A percentile compares a stretch with the other conserved stretches of the same genome.
Evolutionary conservation across 2,888 invertebrate species (phyloP).

Genomic region (Sympetrum striolatum): DNA sequence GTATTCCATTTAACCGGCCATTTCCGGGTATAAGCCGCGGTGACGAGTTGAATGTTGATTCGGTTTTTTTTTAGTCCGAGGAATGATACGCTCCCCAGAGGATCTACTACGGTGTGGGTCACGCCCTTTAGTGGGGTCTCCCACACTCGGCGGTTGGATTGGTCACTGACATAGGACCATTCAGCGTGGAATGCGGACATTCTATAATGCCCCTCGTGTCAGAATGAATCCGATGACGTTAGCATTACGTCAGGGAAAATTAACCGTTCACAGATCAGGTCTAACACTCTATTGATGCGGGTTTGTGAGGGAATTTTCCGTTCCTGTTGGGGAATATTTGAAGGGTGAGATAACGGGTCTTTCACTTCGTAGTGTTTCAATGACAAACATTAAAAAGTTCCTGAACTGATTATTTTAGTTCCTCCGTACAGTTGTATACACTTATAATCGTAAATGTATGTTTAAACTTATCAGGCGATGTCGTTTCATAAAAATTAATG

Average conservation of each 20-base stretch:
- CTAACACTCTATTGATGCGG: neutral
- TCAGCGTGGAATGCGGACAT: neutral
- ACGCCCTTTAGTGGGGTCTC: neutral
- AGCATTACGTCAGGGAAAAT: neutral
- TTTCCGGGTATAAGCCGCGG: neutral
- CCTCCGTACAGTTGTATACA: too few species aligned
- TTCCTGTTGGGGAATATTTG: too few species aligned
- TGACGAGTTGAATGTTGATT: neutral
- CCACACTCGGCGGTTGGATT: neutral
- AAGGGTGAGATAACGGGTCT: too few species aligned
- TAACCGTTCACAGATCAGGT: neutral
- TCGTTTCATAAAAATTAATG: too few species aligned
- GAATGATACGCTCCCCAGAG: neutral
- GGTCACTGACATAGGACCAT: neutral
- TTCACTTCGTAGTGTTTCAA: too few species aligned
- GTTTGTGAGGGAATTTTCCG: too few species aligned
- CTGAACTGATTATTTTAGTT: too few species aligned
- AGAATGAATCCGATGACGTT: neutral
- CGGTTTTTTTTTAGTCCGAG: neutral
- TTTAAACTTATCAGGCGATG: too few species aligned
- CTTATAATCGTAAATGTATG: too few species aligned
- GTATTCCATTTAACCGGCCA: neutral
- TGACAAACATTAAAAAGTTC: too few species aligned
- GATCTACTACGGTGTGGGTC: neutral
- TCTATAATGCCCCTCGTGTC: neutral